A percentile compares a stretch with the other conserved stretches of the same genome.
Evolutionary conservation across 1,140 invertebrate genomes (phyloP).

Genomic region (Macrobrachium rosenbergii): DNA sequence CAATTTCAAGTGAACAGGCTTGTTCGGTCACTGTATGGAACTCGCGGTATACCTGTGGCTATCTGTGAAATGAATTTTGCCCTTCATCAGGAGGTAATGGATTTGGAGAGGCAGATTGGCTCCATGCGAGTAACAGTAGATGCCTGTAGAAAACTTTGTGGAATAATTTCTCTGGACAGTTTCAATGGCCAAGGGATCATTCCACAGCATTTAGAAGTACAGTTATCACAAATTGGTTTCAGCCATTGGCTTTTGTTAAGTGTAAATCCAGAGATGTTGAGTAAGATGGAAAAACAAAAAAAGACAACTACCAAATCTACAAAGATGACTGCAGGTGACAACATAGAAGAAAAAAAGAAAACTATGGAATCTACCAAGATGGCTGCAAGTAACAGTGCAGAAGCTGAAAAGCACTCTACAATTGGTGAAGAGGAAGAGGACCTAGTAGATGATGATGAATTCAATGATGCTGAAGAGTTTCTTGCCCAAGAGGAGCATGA

Average conservation of each 20-base stretch:
- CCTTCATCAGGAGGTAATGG: not conserved
- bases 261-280: not conserved
- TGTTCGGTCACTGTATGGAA: not conserved
- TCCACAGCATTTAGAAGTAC: constrained; percentile 2
- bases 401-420: not conserved
- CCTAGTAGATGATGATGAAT: constrained; percentile 25
- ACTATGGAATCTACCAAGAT: not conserved
- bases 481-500: constrained; percentile 41
- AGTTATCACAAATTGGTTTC: not conserved
- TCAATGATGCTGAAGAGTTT: constrained; percentile 54
- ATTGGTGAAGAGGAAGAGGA: constrained; percentile 23
- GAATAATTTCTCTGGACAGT: no score
- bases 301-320: no score
- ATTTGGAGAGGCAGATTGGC: constrained; percentile 1
- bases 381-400: not conserved
- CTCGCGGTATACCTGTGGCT: not conserved
- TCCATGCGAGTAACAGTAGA: not conserved
- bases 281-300: no score
- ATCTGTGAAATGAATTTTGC: not conserved
- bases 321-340: no score
- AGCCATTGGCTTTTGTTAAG: constrained; percentile 1
- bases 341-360: not conserved
- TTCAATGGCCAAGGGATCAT: no score
- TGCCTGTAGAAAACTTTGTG: not conserved
- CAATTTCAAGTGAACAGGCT: constrained; percentile 55